Percentiles rank a stretch among this genome's conserved stretches.
Evolutionary conservation across 2,797 vertebrate genomes (phyloP).

Genomic region (Champsocephalus gunnari): DNA sequence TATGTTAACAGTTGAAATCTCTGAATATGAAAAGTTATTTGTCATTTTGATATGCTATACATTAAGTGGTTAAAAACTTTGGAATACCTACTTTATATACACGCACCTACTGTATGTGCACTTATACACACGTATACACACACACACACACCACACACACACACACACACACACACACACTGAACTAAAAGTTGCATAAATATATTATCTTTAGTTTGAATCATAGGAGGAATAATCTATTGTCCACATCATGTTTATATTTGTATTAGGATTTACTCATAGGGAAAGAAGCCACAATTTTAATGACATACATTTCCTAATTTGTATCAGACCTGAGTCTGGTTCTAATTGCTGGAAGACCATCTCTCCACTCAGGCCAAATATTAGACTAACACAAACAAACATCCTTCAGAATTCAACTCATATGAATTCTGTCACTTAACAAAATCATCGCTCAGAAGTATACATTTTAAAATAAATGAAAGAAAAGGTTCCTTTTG

Average conservation of each 20-base stretch:
- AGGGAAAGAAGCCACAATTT: neutral
- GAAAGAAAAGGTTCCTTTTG: conserved; percentile 16
- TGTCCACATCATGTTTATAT: neutral
- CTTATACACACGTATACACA: neutral
- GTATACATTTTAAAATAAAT: conserved; percentile 26
- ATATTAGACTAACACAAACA: conserved; percentile 46
- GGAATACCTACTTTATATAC: neutral
- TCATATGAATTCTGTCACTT: conserved; percentile 22
- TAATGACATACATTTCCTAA: neutral
- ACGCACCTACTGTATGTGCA: neutral
- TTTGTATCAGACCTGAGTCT: conserved; percentile 26
- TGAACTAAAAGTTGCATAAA: neutral
- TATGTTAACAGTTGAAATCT: too few species aligned
- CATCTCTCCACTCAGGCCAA: conserved; percentile 19
- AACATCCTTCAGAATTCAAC: conserved; percentile 33
- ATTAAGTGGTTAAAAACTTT: neutral
- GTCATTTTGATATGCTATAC: too few species aligned
- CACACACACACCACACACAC: neutral
- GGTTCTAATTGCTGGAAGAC: conserved; percentile 29
- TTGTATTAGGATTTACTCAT: neutral
- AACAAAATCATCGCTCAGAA: conserved; percentile 8
- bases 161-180: neutral
- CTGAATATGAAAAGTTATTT: too few species aligned
- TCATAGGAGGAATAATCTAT: neutral
- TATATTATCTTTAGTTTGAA: neutral